These are phyloP conservation scores for Accipiter virgatus DNA, from an alignment of 2,113 vertebrate genomes.

Conservation along the genomic window DNA sequence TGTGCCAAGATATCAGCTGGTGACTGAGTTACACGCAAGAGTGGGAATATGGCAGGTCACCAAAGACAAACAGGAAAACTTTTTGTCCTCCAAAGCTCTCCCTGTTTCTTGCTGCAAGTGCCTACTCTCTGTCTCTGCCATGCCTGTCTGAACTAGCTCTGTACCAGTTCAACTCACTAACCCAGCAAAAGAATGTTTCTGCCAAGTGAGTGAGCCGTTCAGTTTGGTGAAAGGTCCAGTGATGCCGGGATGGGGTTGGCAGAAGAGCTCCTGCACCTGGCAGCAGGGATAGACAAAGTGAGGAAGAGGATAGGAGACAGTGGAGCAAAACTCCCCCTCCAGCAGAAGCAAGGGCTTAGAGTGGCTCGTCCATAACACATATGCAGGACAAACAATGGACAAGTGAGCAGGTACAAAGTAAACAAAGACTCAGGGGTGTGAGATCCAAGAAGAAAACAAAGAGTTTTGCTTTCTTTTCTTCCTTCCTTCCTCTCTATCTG, in stretches of 20 bases:
- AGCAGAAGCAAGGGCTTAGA: neutral
- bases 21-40: neutral
- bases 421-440: neutral
- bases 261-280: neutral
- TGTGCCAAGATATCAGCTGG: neutral
- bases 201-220: neutral
- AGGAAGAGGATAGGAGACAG: neutral
- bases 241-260: neutral
- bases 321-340: neutral
- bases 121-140: neutral
- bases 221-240: neutral
- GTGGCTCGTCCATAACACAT: neutral
- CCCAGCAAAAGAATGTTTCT: neutral
- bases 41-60: neutral
- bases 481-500: neutral
- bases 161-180: neutral
- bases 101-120: neutral
- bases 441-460: constrained; percentile 5
- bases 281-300: neutral
- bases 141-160: neutral
- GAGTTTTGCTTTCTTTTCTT: constrained; percentile 42
- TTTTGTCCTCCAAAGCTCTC: neutral
- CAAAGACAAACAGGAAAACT: neutral
- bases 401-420: neutral
- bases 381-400: neutral